Evolutionary conservation across 2,797 vertebrate genomes (phyloP), one percentile per base, ranked within the genome.

Genomic region (Phoeniculus purpureus): DNA sequence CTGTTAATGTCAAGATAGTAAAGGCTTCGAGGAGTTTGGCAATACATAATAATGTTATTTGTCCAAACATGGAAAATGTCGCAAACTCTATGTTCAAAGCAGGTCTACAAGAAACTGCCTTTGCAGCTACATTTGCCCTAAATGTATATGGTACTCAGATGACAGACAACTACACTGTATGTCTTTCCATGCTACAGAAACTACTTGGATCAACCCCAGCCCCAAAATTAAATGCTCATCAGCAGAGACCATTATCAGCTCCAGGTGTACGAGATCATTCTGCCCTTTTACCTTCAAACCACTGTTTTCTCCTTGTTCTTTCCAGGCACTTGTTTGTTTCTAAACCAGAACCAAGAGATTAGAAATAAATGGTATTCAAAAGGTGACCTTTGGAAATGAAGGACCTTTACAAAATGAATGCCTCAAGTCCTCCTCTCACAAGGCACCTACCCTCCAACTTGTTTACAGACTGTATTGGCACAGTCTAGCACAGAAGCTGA

Each of bases 311-410:
- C 50, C 64, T 76, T 89, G 16, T 58, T 93, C 64, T 64, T 85
- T 84, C 34, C 71, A 81, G 78, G 71, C 31, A 34, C 45, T 84
- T 81, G 40, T 81, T 91, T 89, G 47, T 77, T 94, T 88, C 92
- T 84, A 80, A 92, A 91, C 43, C 58, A 77, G 75, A 86, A 95
- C 47, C 20, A n/a, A 68, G 61, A 77, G 58, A 90, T 93, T 82
- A 90, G 67, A 88, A 95, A 84, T 27, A 91, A 95, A 93, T 74
- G 26, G 22, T 71, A 86, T 90, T 77, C 77, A 95, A 88, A 92
- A 67, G 11, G 43, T 86, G 83, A 95, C 89, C 89, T 95, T 90
- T 94, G 83, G 48, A 93, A 91, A 78, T 37, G 10, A 65, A 89
- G 72, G 87, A 85, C 66, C 37, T 80, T 87, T 81, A 59, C 27